phyloP scores from a whole-genome alignment of 2,113 vertebrate species.

The Atrichornis clamosus region DNA sequence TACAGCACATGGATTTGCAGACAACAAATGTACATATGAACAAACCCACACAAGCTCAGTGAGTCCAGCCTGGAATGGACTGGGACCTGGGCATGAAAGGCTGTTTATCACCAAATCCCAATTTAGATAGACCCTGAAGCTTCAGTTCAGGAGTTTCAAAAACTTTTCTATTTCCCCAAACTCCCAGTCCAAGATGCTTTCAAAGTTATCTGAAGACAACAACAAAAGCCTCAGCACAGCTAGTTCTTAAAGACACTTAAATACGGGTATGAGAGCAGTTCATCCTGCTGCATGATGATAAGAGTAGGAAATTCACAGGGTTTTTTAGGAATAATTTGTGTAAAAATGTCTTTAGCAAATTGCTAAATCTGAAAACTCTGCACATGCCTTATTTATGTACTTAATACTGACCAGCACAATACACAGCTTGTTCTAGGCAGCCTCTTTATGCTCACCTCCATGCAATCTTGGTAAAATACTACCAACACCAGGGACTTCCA shows the following conservation, averaged over 20 bases:
- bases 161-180: not conserved
- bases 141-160: not conserved
- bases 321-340: not conserved
- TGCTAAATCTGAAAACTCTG: not conserved
- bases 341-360: not conserved
- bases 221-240: not conserved
- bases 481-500: not conserved
- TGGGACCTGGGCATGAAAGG: not conserved
- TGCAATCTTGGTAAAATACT: not conserved
- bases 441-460: not conserved
- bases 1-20: not conserved
- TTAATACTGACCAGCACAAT: not conserved
- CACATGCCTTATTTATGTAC: not conserved
- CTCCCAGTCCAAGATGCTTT: not conserved
- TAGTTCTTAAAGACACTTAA: not conserved
- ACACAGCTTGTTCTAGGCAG: not conserved
- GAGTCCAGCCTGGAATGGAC: not conserved
- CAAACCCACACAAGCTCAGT: not conserved
- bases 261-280: not conserved
- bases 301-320: not conserved
- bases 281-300: not conserved
- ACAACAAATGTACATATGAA: not conserved
- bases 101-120: not conserved
- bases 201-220: not conserved
- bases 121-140: not conserved